Evolutionary conservation across 2,113 vertebrate species (phyloP).

Genomic region (Tychaedon coryphoeus): DNA sequence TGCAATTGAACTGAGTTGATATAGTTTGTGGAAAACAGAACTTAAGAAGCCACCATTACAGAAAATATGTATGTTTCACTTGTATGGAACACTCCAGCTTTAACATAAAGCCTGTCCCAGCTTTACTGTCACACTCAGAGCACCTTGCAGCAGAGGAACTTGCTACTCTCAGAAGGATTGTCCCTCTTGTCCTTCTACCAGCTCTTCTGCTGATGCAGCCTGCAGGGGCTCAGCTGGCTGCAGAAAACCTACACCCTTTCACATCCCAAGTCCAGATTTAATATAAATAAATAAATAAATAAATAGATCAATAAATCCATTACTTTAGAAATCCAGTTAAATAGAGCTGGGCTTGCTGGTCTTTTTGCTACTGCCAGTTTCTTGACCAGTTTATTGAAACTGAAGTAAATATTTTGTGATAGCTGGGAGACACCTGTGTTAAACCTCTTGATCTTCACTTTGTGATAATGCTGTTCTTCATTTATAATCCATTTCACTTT

Average conservation of each 20-base stretch:
- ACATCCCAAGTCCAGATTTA: not conserved
- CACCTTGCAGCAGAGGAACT: not conserved
- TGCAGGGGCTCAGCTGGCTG: not conserved
- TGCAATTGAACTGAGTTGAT: not conserved
- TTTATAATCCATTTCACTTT: not conserved
- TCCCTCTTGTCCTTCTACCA: not conserved
- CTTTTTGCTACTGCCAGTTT: not conserved
- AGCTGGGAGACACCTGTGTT: not conserved
- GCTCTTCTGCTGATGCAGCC: not conserved
- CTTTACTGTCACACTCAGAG: not conserved
- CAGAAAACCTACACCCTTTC: fast-evolving
- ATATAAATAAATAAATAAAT: not conserved
- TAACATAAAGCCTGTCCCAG: not conserved
- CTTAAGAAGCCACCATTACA: not conserved
- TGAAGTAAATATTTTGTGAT: not conserved
- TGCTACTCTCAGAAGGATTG: not conserved
- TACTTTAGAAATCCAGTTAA: not conserved
- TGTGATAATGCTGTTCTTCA: fast-evolving
- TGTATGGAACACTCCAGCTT: not conserved
- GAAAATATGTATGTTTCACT: not conserved
- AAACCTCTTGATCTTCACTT: not conserved
- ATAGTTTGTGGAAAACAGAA: not conserved
- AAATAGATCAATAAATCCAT: not conserved
- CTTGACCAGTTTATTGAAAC: not conserved
- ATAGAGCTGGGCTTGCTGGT: not conserved